Conservation (phyloP, 2,888 invertebrate genomes). For the Tetrapedia diversipes region DNA sequence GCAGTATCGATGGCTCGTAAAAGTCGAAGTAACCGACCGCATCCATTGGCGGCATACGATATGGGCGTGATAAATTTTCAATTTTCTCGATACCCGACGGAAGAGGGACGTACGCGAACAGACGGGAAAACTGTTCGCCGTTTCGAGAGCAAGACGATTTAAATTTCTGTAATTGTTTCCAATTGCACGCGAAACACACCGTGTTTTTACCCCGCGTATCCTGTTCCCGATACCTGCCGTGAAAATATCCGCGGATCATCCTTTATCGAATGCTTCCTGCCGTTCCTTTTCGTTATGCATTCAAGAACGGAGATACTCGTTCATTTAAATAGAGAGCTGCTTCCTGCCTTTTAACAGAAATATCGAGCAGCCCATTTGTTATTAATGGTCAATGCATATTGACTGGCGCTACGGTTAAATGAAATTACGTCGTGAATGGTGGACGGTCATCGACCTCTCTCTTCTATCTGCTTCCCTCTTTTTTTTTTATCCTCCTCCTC, state of each 20-base stretch:
- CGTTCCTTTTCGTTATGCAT: not conserved
- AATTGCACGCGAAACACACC: not conserved
- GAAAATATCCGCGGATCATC: not conserved
- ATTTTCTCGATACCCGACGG: slow-evolving; percentile 38
- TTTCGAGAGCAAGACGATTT: not conserved
- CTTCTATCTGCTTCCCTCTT: not conserved
- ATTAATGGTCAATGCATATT: slow-evolving; percentile 33
- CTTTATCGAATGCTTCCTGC: not conserved
- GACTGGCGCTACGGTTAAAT: slow-evolving; percentile 32
- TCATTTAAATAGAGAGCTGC: slow-evolving; percentile 12
- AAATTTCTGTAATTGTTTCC: slow-evolving; percentile 39
- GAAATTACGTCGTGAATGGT: slow-evolving; percentile 28
- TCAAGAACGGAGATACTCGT: not conserved
- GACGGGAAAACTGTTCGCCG: not conserved
- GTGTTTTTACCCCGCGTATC: not conserved
- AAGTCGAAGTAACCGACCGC: slow-evolving; percentile 46
- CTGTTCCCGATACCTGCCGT: not conserved
- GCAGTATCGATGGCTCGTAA: slow-evolving; percentile 56
- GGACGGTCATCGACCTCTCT: not conserved
- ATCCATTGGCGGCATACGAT: slow-evolving; percentile 47
- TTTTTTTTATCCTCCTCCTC: not conserved
- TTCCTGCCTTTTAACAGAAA: slow-evolving; percentile 7
- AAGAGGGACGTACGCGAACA: not conserved
- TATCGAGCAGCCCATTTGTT: slow-evolving; percentile 17
- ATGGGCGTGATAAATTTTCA: slow-evolving; percentile 58